A percentile compares a stretch with the other conserved stretches of the same genome.
phyloP scores from a whole-genome alignment of 2,797 vertebrate species.

The Pyrocephalus nanus region DNA sequence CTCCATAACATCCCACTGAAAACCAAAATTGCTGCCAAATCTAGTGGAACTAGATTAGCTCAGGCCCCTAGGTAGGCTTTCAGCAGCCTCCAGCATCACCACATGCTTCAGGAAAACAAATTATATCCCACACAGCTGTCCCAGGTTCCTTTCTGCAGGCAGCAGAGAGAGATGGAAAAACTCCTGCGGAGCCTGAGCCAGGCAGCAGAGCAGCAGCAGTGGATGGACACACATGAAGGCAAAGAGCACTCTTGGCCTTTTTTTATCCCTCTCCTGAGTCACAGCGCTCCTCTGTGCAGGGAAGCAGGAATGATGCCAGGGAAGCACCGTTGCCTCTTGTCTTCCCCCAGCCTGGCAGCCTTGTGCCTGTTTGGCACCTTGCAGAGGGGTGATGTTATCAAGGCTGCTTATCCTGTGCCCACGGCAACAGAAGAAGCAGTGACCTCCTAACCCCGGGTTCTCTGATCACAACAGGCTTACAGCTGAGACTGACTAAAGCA shows the following conservation, averaged over 20 bases:
- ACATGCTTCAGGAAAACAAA: neutral
- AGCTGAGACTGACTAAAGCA: neutral
- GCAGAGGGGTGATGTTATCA: neutral
- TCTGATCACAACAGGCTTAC: neutral
- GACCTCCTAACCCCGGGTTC: neutral
- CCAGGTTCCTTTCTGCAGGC: neutral
- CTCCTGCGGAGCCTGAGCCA: neutral
- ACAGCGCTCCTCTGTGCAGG: neutral
- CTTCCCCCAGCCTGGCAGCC: neutral
- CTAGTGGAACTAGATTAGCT: neutral
- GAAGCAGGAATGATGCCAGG: neutral
- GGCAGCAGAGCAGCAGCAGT: neutral
- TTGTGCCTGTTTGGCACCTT: neutral
- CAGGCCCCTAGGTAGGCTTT: neutral
- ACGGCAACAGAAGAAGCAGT: neutral
- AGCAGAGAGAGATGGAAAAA: neutral
- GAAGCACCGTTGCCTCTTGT: neutral
- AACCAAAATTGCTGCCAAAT: neutral
- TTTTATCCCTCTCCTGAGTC: neutral
- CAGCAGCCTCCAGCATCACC: neutral
- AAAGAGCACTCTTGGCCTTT: neutral
- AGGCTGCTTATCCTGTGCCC: neutral
- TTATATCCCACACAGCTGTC: accelerated
- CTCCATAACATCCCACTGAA: neutral
- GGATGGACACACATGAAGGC: neutral